Base-by-base conservation (phyloP, 2,888 invertebrate species). In the Acronicta alni region DNA sequence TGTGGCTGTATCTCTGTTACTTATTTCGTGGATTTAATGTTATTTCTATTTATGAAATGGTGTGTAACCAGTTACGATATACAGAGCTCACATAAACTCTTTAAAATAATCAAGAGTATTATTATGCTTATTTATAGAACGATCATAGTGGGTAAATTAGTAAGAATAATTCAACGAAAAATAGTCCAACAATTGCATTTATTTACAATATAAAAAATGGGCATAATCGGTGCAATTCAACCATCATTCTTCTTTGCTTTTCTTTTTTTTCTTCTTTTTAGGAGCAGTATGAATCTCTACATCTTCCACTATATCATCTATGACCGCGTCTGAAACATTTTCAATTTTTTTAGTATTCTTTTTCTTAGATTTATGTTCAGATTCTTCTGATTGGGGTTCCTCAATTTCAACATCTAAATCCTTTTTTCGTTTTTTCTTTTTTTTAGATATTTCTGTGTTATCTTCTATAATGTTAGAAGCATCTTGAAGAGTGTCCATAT, bases 341-440 rank as follows among this genome's bases (percentile, higher is more conserved):
- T 48, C 37, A 38, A 18, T 8, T 10, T 63, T 60, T 67, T 67
- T 53, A 14, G 35, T 52, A 44, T 46, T 46, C 37, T 45, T 65
- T 52, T 53, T 35, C 32, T 41, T 52, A 38, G 3, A 30, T 60
- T 60, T 52, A 56, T 49, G 54, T n/a, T 63, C 55, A 16, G 42
- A 17, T 46, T 57, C 44, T 20, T 51, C 17, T 30, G 7, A 9
- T 46, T 48, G 20, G 12, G 30, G 39, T 38, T 58, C 66, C 7
- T 52, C 32, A 15, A n/a, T 18, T 37, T 49, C 48, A 15, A 10
- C 9, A 17, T 65, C 55, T 17, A 20, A 12, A 42, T 68, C 52
- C 42, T 72, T 76, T 44, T 79, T 80, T 4, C 60, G 63, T 58
- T 79, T 82, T 60, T 82, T 84, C 75, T 80, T 84, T 66, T 79